Evolutionary conservation across 2,113 vertebrate genomes (phyloP), one percentile per base, ranked within the genome.

Genomic region (Pomatorhinus ruficollis): DNA sequence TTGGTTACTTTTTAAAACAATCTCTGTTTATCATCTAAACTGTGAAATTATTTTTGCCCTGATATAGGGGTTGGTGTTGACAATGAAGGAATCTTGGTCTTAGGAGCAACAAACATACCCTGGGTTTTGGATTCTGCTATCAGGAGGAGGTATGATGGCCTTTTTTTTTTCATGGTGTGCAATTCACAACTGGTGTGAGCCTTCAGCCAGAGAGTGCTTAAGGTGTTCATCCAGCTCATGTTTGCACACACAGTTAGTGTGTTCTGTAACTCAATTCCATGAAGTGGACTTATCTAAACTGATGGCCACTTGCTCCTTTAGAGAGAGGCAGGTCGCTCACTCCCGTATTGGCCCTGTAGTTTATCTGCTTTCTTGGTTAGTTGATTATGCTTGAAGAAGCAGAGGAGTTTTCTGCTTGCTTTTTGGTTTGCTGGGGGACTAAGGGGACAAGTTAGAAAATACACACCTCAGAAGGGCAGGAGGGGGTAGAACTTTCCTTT

Each of bases 91-190:
- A 99, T 99, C 94, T 98, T 99, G 96, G 99, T 99, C 87, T 98
- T 99, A 24, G 99, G 99, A 78, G 99, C 99, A 18, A 99, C 99
- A 97, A 99, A 99, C 96, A 99, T 99, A 96, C 99, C 99, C 3
- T 99, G 99, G 99, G 99, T 99, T 94, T 97, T 99, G 81, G 99
- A 99, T 97, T 99, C 99, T 81, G 99, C 99, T 94, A 99, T 99
- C 97, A 99, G 99, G 83, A 98, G 99, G 98, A 98, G 99, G 99
- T 99, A 98, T 87, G 87, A 63, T 82, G 78, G 31, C 9, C n/a
- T n/a, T 50, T 82, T 59, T 57, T 54, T 59, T 65, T 79, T 68
- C 23, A 4, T n/a, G 12, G 9, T 79, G 7, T 59, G 47, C 53
- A 59, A 22, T 83, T 68, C 5, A 4, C 25, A 70, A 1, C 9